Evolutionary conservation across 2,113 vertebrate species (phyloP).

Genomic region (Clarias macrocephalus): DNA sequence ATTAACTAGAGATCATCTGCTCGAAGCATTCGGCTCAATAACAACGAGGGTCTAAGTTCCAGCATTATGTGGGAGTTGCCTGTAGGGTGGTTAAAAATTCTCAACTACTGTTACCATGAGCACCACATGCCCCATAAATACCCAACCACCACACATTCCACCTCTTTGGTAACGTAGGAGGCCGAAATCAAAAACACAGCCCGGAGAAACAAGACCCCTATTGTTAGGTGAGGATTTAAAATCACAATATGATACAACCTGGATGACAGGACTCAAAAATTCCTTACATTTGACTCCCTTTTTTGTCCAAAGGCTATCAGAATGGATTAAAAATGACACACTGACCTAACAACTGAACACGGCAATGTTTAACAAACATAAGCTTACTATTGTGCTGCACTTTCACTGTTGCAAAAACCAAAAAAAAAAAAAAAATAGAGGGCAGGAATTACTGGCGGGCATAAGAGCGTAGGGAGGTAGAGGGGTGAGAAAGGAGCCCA

Average conservation of each 20-base stretch:
- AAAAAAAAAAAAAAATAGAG: conserved; percentile 41
- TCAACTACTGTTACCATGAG: conserved; percentile 46
- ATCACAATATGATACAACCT: conserved; percentile 39
- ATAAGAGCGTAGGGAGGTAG: conserved; percentile 37
- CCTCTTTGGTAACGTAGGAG: conserved; percentile 10
- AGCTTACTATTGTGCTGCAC: conserved; percentile 1
- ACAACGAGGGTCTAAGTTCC: conserved; percentile 20
- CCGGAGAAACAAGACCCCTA: conserved; percentile 36
- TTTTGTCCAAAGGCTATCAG: conserved; percentile 10
- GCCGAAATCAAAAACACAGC: conserved; percentile 14
- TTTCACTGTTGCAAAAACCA: conserved; percentile 30
- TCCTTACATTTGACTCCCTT: conserved; percentile 18
- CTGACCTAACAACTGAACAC: background rate
- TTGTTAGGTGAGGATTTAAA: conserved; percentile 47
- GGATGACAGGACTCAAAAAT: conserved; percentile 6
- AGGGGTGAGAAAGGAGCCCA: conserved; percentile 68
- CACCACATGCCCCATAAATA: conserved; percentile 49
- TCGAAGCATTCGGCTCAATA: conserved; percentile 35
- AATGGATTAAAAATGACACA: background rate
- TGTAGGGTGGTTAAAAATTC: conserved; percentile 31
- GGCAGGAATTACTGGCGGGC: conserved; percentile 52
- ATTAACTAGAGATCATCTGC: conserved; percentile 32
- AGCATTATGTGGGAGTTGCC: conserved; percentile 30
- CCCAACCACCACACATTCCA: conserved; percentile 34
- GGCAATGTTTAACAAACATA: background rate